Evolutionary conservation across 2,888 invertebrate species (phyloP), one percentile per base, ranked within the genome.

Genomic region (Synanthedon andrenaeformis): DNA sequence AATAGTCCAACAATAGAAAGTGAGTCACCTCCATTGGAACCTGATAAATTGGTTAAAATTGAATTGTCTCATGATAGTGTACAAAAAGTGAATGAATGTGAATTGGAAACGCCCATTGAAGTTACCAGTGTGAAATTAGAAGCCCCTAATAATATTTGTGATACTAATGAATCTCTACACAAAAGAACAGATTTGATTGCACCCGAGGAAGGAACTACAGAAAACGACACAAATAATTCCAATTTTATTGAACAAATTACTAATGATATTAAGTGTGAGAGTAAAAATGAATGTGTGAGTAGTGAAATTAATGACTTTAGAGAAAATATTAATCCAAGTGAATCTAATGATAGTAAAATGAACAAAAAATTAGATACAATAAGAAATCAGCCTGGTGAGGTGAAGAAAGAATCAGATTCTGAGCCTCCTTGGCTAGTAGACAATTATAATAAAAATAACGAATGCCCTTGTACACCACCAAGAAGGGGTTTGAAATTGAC

Each of bases 401-500:
- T 77, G 13, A 85, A 79, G 62, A 85, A 79, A 63, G 85, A 84
- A 64, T 65, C 74, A 28, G 82, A 75, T 52, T 69, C 74, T 35
- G 81, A 78, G 41, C 84, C 83, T 23, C 80, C 82, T 41, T 84
- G 84, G 86, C 62, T 83, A 66, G 77, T 66, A 57, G 88, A 83
- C 58, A 84, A 80, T 63, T 80, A 83, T n/a, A 85, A 83, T 58
- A 83, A 80, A 65, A 79, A 81, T 61, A 76, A 73, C 61, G 85
- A 82, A 58, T 87, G 87, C 59, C 91, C 90, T 3, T 87, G 85
- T 56, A 90, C 91, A 14, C 90, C 91, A 13, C 90, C 90, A 51
- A 79, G 90, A 5, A 83, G 90, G 52, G 89, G 93, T 4, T 76
- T 96, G 53, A 95, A 95, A 71, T 76, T 96, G 57, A 96, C 95